phyloP scores from a whole-genome alignment of 2,888 invertebrate genomes.

The Trichogramma dendrolimi region DNA sequence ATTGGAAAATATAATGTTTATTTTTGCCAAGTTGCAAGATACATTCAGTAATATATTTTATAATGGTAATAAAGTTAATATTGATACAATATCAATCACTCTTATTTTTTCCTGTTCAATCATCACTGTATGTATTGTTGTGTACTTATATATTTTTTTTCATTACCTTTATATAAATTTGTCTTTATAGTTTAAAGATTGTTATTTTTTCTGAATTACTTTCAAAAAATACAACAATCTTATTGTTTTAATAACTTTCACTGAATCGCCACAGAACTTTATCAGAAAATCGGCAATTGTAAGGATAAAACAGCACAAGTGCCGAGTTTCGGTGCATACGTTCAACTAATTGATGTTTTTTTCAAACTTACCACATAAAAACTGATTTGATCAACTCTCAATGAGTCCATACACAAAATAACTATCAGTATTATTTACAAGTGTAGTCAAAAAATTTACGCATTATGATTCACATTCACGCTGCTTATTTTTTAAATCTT shows the following conservation, averaged over 20 bases:
- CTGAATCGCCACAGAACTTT: constrained; percentile 41
- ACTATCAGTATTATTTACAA: constrained; percentile 29
- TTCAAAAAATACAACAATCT: constrained; percentile 39
- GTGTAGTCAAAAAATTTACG: constrained; percentile 25
- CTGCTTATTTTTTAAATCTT: background rate
- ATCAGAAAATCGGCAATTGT: constrained; percentile 23
- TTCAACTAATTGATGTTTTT: constrained; percentile 17
- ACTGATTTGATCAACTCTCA: constrained; percentile 26
- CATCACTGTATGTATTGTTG: constrained; percentile 43
- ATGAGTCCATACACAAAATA: constrained; percentile 11
- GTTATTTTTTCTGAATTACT: constrained; percentile 33
- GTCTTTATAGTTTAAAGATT: constrained; percentile 44
- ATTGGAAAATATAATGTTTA: constrained; percentile 50
- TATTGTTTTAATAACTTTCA: constrained; percentile 43
- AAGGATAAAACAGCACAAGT: constrained; percentile 1
- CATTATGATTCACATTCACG: constrained; percentile 22
- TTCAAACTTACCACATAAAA: constrained; percentile 27
- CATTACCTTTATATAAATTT: constrained; percentile 43
- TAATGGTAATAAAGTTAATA: constrained; percentile 38
- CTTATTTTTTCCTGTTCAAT: constrained; percentile 39
- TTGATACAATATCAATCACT: constrained; percentile 49
- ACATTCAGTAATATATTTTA: constrained; percentile 44
- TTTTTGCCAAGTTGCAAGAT: constrained; percentile 45
- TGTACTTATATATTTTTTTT: constrained; percentile 38
- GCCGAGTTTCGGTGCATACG: constrained; percentile 19